Evolutionary conservation across 2,888 invertebrate species (phyloP).

Genomic region (Cheilosia soror): DNA sequence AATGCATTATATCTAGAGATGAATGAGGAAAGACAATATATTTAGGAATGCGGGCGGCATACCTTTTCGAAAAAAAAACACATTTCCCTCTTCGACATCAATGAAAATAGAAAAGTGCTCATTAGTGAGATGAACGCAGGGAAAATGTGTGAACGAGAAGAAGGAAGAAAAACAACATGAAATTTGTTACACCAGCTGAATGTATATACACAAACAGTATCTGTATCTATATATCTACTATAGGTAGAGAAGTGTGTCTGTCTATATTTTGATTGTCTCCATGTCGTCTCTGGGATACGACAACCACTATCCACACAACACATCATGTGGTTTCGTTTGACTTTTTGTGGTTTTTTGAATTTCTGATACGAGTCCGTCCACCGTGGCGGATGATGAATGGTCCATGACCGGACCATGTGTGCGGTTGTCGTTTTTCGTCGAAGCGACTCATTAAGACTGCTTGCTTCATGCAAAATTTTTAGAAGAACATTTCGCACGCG

Average conservation of each 20-base stretch:
- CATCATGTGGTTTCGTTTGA: slow-evolving; percentile 54
- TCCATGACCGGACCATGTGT: slow-evolving; percentile 46
- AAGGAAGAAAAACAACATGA: slow-evolving; percentile 38
- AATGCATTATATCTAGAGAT: slow-evolving; percentile 36
- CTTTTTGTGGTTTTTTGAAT: slow-evolving; percentile 28
- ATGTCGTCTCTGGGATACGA: slow-evolving; percentile 43
- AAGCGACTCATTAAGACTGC: slow-evolving; percentile 50
- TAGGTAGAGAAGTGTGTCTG: slow-evolving; percentile 1
- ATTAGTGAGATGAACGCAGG: slow-evolving; percentile 60
- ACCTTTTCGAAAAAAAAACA: slow-evolving; percentile 39
- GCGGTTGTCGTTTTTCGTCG: slow-evolving; percentile 17
- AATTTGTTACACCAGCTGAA: slow-evolving; percentile 68
- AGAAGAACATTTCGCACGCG: slow-evolving; percentile 57
- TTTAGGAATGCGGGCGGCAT: slow-evolving; percentile 72
- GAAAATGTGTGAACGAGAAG: slow-evolving; percentile 52
- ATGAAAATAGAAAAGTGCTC: slow-evolving; percentile 72
- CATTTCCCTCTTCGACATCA: slow-evolving; percentile 61
- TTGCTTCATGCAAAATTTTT: slow-evolving; percentile 26
- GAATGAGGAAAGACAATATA: slow-evolving; percentile 68
- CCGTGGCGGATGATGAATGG: slow-evolving; percentile 60
- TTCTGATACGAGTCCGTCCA: slow-evolving; percentile 11
- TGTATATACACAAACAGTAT: slow-evolving; percentile 16
- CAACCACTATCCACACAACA: background rate
- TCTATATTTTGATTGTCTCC: slow-evolving; percentile 59
- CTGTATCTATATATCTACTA: background rate